phyloP scores from a whole-genome alignment of 2,113 vertebrate species.

The Hypanus sabinus region DNA sequence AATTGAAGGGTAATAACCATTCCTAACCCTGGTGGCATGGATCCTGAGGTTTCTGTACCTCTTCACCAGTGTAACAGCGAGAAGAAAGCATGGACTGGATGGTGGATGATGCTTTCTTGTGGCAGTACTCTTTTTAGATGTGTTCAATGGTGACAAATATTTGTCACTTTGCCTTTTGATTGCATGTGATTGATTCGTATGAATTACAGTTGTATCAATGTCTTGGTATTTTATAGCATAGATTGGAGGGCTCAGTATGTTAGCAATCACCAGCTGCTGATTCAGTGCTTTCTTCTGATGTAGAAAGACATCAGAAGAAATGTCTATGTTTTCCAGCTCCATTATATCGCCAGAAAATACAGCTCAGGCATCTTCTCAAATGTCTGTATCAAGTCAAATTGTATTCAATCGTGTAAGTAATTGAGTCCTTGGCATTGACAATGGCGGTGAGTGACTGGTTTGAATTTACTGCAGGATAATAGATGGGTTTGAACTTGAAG shows the following conservation, averaged over 20 bases:
- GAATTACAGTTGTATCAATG: not conserved
- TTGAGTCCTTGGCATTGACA: not conserved
- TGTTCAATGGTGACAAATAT: too few relatives aligned
- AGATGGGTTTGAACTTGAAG: not conserved
- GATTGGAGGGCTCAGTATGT: not conserved
- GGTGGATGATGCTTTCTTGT: too few relatives aligned
- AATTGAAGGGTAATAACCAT: too few relatives aligned
- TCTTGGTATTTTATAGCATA: not conserved
- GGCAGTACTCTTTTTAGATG: too few relatives aligned
- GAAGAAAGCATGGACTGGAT: too few relatives aligned
- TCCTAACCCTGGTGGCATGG: too few relatives aligned
- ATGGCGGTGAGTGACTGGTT: constrained; percentile 10
- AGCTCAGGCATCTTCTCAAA: not conserved
- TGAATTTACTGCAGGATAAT: not conserved
- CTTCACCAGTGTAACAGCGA: too few relatives aligned
- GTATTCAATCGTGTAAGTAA: not conserved
- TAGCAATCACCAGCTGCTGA: too few relatives aligned
- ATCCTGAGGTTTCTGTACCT: too few relatives aligned
- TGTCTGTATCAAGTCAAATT: constrained; percentile 17
- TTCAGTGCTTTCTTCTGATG: too few relatives aligned
- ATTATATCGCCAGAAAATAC: not conserved
- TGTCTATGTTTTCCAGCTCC: not conserved
- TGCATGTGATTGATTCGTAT: not conserved
- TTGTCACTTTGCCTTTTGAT: not conserved
- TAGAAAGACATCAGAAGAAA: too few relatives aligned